phyloP scores from a whole-genome alignment of 2,113 vertebrate species.

The Ciconia maguari region DNA sequence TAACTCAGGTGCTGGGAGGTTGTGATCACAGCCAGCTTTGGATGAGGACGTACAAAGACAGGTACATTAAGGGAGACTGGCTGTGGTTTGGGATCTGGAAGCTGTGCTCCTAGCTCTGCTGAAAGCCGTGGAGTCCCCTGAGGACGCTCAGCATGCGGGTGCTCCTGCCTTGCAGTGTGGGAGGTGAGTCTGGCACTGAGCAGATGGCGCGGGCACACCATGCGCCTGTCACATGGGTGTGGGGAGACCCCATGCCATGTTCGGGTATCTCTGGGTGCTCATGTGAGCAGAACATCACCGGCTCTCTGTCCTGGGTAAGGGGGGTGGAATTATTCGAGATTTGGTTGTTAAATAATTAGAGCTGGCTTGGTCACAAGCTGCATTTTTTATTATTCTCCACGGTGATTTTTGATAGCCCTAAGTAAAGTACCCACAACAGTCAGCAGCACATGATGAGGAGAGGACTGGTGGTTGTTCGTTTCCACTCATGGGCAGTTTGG shows the following conservation, averaged over 20 bases:
- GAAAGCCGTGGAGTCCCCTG: neutral
- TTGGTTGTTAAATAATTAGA: neutral
- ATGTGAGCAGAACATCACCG: neutral
- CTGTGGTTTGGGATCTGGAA: neutral
- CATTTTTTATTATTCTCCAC: neutral
- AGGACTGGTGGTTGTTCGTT: neutral
- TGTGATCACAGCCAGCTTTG: neutral
- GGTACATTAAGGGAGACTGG: neutral
- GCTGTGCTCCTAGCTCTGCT: neutral
- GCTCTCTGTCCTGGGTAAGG: neutral
- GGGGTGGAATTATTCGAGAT: neutral
- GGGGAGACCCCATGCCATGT: neutral
- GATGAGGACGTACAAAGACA: neutral
- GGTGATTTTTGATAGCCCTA: neutral
- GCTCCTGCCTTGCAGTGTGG: neutral
- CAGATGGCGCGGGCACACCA: neutral
- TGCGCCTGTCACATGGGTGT: accelerated
- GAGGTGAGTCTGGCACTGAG: neutral
- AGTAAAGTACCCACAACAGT: neutral
- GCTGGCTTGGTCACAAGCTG: neutral
- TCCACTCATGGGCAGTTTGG: neutral
- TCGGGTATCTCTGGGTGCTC: neutral
- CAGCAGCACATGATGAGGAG: neutral
- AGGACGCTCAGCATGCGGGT: neutral
- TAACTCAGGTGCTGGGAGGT: neutral